A percentile compares a stretch with the other conserved stretches of the same genome.
Conservation (phyloP, 2,113 vertebrate genomes). For the Aleadryas rufinucha region DNA sequence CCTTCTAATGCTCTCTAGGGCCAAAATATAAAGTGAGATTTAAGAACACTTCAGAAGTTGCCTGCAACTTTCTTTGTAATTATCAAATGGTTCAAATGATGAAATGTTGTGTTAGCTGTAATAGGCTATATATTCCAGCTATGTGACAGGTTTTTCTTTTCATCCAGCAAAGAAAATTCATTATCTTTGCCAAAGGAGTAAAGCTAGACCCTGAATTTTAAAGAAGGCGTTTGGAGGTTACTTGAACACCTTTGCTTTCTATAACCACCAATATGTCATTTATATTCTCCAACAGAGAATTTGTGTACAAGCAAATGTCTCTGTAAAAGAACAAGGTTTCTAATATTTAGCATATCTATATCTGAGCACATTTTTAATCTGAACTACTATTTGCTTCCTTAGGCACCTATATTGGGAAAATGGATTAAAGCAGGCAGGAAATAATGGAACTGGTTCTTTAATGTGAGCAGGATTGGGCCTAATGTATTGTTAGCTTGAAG, state of each 20-base stretch:
- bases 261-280: slow-evolving; percentile 10
- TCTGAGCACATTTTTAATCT: slow-evolving; percentile 19
- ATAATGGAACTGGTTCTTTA: background rate
- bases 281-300: slow-evolving; percentile 15
- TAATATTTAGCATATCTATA: slow-evolving; percentile 7
- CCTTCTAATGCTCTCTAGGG: background rate
- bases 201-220: slow-evolving; percentile 37
- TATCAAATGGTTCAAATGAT: background rate
- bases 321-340: slow-evolving; percentile 2
- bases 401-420: slow-evolving; percentile 4
- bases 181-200: slow-evolving; percentile 1
- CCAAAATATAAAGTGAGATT: background rate
- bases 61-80: background rate
- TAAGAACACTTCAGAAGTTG: slow-evolving; percentile 8
- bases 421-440: background rate
- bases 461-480: background rate
- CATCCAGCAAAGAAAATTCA: slow-evolving; percentile 5
- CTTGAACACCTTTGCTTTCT: slow-evolving; percentile 35
- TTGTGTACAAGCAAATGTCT: slow-evolving; percentile 34
- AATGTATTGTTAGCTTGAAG: background rate
- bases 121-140: background rate
- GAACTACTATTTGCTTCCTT: background rate
- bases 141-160: background rate
- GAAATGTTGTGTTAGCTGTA: background rate
- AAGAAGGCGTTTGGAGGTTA: slow-evolving; percentile 9